Conservation (phyloP, 1,140 invertebrate species). For the Octopus sinensis region DNA sequence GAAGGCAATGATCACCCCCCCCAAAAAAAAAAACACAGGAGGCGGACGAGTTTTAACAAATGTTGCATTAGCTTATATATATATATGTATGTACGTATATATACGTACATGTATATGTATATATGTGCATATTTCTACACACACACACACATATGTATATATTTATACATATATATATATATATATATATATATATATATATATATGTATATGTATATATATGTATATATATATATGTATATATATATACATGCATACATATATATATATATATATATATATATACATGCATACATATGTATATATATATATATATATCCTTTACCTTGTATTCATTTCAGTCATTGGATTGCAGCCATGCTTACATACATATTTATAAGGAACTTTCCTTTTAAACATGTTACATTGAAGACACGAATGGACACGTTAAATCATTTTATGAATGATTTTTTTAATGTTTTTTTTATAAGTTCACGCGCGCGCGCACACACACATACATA, state of each 20-base stretch:
- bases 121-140: neutral
- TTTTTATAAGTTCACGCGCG: neutral
- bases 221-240: neutral
- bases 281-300: neutral
- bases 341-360: too few species aligned
- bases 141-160: neutral
- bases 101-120: neutral
- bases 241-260: neutral
- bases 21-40: too few species aligned
- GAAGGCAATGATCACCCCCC: too few species aligned
- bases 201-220: neutral
- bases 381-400: too few species aligned
- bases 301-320: neutral
- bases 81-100: neutral
- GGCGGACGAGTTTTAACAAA: too few species aligned
- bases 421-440: neutral
- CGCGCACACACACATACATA: too few species aligned
- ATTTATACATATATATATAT: constrained; percentile 1
- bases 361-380: too few species aligned
- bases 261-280: neutral
- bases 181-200: neutral
- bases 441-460: neutral
- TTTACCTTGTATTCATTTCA: neutral
- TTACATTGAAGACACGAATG: neutral
- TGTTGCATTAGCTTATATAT: neutral